Conservation (phyloP, 2,888 invertebrate genomes). For the Incurvaria masculella region DNA sequence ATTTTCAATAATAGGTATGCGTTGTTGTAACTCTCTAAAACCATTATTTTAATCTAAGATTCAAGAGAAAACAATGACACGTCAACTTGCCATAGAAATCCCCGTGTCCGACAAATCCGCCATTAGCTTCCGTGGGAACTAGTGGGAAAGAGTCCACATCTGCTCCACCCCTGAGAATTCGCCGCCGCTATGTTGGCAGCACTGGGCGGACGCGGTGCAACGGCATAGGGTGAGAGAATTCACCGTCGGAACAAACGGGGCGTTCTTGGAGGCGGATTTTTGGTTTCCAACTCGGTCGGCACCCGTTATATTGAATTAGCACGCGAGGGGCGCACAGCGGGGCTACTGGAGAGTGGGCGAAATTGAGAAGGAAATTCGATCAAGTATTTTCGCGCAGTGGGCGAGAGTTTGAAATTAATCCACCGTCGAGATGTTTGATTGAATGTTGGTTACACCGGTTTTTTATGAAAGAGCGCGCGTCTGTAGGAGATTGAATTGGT, state of each 20-base stretch:
- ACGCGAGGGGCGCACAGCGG: slow-evolving; percentile 29
- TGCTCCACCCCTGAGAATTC: slow-evolving; percentile 4
- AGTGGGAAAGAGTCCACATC: not conserved
- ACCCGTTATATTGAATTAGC: slow-evolving; percentile 19
- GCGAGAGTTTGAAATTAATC: too few species aligned
- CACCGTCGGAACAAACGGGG: slow-evolving; percentile 38
- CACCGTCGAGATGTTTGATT: slow-evolving; percentile 37
- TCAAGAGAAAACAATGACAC: too few species aligned
- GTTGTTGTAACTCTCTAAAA: too few species aligned
- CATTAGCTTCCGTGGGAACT: not conserved
- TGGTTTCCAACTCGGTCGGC: slow-evolving; percentile 6
- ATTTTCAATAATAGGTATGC: too few species aligned
- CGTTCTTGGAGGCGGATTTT: slow-evolving; percentile 26
- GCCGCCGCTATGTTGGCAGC: slow-evolving; percentile 20
- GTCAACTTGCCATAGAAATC: not conserved
- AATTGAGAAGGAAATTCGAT: slow-evolving; percentile 27
- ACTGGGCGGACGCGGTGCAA: slow-evolving; percentile 35
- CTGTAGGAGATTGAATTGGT: slow-evolving; percentile 51
- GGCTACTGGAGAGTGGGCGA: slow-evolving; percentile 41
- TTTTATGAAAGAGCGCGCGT: slow-evolving; percentile 26
- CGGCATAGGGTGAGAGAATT: slow-evolving; percentile 13
- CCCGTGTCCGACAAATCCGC: not conserved
- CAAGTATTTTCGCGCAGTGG: slow-evolving; percentile 22
- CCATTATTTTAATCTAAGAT: too few species aligned
- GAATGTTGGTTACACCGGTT: slow-evolving; percentile 36